Evolutionary conservation across 1,140 invertebrate species (phyloP).

Genomic region (Drosophila varians): DNA sequence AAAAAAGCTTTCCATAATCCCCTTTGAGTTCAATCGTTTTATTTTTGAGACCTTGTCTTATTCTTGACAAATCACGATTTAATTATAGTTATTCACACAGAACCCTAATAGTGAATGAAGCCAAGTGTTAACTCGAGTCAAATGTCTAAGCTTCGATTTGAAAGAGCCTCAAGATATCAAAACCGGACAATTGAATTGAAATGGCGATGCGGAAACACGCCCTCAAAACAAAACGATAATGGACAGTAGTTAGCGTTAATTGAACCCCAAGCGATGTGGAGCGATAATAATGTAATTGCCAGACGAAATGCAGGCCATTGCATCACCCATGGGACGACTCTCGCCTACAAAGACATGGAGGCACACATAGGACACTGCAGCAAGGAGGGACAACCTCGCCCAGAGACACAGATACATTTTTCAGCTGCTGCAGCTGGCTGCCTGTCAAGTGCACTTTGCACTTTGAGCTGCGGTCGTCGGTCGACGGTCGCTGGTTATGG

Average conservation of each 20-base stretch:
- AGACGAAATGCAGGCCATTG: slow-evolving; percentile 36
- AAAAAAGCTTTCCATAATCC: no score
- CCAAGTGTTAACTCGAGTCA: slow-evolving; percentile 26
- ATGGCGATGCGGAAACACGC: slow-evolving; percentile 47
- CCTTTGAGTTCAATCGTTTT: background rate
- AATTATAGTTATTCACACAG: slow-evolving; percentile 1
- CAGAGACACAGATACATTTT: slow-evolving; percentile 33
- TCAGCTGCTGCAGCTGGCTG: slow-evolving; percentile 47
- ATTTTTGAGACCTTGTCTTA: no score
- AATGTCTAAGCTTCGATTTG: slow-evolving; percentile 16
- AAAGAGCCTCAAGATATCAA: slow-evolving; percentile 64
- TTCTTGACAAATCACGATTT: background rate
- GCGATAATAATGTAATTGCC: slow-evolving; percentile 71
- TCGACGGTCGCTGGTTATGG: background rate
- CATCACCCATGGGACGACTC: background rate
- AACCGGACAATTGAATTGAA: slow-evolving; percentile 58
- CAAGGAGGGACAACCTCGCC: slow-evolving; percentile 3
- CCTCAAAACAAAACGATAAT: slow-evolving; percentile 66
- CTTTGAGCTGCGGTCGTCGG: slow-evolving; percentile 37
- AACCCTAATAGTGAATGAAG: slow-evolving; percentile 10
- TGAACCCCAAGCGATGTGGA: slow-evolving; percentile 73
- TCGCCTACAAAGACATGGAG: slow-evolving; percentile 11
- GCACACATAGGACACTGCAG: slow-evolving; percentile 7
- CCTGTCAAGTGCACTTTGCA: slow-evolving; percentile 56
- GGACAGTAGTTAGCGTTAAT: slow-evolving; percentile 81